These are phyloP conservation scores for Tribolium freemani DNA, from an alignment of 2,888 invertebrate genomes.

Conservation along the genomic window DNA sequence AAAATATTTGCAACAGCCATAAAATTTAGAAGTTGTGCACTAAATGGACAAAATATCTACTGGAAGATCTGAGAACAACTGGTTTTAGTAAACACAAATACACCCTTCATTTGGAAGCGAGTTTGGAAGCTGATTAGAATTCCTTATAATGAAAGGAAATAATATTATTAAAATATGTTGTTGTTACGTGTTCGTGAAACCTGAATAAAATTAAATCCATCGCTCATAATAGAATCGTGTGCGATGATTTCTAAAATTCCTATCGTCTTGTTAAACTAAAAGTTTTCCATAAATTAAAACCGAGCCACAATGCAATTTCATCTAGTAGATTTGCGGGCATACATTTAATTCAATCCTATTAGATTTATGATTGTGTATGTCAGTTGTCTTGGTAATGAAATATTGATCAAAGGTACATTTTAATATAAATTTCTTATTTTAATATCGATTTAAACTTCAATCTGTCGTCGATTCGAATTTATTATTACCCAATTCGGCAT, in stretches of 20 bases:
- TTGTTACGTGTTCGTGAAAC: background rate
- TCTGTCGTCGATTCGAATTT: conserved; percentile 12
- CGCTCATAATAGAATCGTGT: background rate
- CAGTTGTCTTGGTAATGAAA: conserved; percentile 20
- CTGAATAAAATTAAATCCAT: background rate
- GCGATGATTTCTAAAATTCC: conserved; percentile 22
- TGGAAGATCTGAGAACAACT: too few relatives aligned
- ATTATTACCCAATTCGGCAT: conserved; percentile 18
- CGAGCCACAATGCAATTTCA: conserved; percentile 30
- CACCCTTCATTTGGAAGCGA: too few relatives aligned
- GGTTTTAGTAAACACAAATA: too few relatives aligned
- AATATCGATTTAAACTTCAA: conserved; percentile 29
- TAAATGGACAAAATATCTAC: too few relatives aligned
- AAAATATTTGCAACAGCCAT: background rate
- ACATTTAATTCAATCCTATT: conserved; percentile 33
- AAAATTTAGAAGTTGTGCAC: too few relatives aligned
- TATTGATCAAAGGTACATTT: conserved; percentile 30
- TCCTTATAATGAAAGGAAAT: background rate
- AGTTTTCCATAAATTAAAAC: conserved; percentile 35
- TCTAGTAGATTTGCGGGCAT: conserved; percentile 24
- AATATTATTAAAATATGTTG: background rate
- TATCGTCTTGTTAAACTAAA: background rate
- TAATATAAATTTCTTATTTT: conserved; percentile 24
- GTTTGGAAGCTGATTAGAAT: too few relatives aligned
- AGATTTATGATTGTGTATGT: conserved; percentile 34